Conservation (phyloP, 2,113 vertebrate genomes). For the Shinisaurus crocodilurus region DNA sequence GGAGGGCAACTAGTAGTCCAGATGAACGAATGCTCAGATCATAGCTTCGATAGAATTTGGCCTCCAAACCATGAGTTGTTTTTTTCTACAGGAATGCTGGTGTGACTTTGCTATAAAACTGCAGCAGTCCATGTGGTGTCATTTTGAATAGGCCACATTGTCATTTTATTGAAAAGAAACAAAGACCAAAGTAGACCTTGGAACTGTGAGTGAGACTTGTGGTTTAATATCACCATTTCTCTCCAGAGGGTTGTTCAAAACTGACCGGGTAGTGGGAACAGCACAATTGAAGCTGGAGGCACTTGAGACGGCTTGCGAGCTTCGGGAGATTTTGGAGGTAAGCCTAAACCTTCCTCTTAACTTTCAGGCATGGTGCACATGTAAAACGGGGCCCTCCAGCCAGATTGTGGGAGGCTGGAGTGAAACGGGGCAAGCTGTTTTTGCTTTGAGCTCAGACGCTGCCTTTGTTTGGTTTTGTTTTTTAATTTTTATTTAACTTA, state of each 20-base stretch:
- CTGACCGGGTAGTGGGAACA: slow-evolving; percentile 84
- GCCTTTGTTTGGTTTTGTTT: too few species aligned
- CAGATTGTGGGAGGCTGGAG: neutral
- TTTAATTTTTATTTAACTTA: too few species aligned
- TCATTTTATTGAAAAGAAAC: neutral
- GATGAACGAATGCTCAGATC: neutral
- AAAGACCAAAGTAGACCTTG: neutral
- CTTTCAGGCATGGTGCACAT: neutral
- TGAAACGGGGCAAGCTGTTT: neutral
- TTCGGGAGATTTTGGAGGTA: slow-evolving; percentile 88
- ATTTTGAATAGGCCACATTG: neutral
- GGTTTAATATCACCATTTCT: neutral
- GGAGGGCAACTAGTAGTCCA: neutral
- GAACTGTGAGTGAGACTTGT: neutral
- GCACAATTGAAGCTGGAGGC: slow-evolving; percentile 89
- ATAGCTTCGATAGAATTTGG: neutral
- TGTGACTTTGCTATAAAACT: neutral
- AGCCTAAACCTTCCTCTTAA: slow-evolving; percentile 8
- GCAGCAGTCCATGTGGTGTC: neutral
- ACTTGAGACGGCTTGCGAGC: slow-evolving; percentile 84
- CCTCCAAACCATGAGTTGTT: neutral
- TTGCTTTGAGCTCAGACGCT: neutral
- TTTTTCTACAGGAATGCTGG: neutral
- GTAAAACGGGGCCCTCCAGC: neutral
- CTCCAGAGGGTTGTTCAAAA: slow-evolving; percentile 88